Evolutionary conservation across 2,888 invertebrate genomes (phyloP).

Genomic region (Colostygia pectinataria): DNA sequence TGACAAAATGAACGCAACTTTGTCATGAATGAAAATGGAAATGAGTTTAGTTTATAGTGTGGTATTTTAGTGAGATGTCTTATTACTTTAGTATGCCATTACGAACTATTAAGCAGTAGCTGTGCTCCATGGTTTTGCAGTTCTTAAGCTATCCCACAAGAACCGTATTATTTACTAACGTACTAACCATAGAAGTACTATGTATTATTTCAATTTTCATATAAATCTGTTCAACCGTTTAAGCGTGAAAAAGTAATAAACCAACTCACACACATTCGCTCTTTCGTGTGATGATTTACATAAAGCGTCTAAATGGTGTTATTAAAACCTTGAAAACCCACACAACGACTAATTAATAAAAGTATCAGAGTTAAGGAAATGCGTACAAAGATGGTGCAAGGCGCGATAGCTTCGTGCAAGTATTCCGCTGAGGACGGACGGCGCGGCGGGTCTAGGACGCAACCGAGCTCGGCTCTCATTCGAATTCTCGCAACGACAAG

Average conservation of each 20-base stretch:
- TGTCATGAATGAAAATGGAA: slow-evolving; percentile 26
- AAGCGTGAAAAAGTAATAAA: too few species aligned
- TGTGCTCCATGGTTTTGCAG: too few species aligned
- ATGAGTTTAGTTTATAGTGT: neutral
- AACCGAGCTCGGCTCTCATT: slow-evolving; percentile 51
- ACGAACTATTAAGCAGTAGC: too few species aligned
- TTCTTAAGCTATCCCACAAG: too few species aligned
- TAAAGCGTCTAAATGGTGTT: neutral
- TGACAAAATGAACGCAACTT: slow-evolving; percentile 30
- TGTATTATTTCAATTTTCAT: too few species aligned
- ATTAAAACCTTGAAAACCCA: neutral
- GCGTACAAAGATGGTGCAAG: slow-evolving; percentile 31
- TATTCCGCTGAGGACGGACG: slow-evolving; percentile 47
- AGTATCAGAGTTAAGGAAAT: slow-evolving; percentile 23
- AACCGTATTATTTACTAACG: too few species aligned
- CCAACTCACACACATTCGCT: too few species aligned
- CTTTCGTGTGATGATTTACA: too few species aligned
- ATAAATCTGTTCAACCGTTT: too few species aligned
- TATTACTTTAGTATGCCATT: too few species aligned
- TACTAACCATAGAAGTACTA: too few species aligned
- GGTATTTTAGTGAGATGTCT: neutral
- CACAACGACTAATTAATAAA: slow-evolving; percentile 21
- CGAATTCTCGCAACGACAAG: slow-evolving; percentile 60
- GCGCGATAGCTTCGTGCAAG: slow-evolving; percentile 40
- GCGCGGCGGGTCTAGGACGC: slow-evolving; percentile 16